Base-by-base conservation (phyloP, 1,140 invertebrate genomes). In the Drosophila oshimai region DNA sequence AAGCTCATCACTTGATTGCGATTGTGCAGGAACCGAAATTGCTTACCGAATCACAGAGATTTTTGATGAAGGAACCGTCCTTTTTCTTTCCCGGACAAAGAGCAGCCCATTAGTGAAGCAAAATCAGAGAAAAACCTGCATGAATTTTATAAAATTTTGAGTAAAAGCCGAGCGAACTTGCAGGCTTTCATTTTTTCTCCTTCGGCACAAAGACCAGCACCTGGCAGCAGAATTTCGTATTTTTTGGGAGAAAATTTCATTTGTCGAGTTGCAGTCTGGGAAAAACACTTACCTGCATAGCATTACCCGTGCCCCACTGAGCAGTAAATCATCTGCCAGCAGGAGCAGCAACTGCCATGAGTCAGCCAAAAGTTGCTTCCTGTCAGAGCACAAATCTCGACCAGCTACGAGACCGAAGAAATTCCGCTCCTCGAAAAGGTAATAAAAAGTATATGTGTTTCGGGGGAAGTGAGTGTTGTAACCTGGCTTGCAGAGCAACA, bases 251-350 rank as follows among this genome's bases (percentile, higher is more conserved):
- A 28, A 77, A 81, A 81, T 81, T 73, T 78, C 74, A 62, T 74
- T 78, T 64, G 41, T 24, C 18, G 15, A 41, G 57, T 57, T 78
- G 34, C 33, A 58, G 53, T 51, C 36, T 28, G 5, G 58, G 3
- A 22, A 28, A 20, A 41, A 20, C 22, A 46, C 60, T 46, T 54
- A 39, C 41, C 31, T 55, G 54, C 46, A 57, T 34, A 13, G 20
- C 34, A 57, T 29, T 22, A 26, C 31, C 33, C 33, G 46, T 13
- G 15, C 34, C 34, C 15, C 37, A 17, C n/a, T 15, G 41, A 28
- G 53, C 41, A 71, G 51, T 81, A 79, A 79, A 71, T 81, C 77
- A 72, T 68, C 49, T 54, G 74, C 70, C 64, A 69, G 55, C 39
- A 31, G 41, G 34, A 72, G 49, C 5, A 34, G 53, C 49, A 75